phyloP scores from a whole-genome alignment of 2,113 vertebrate species.

The Sturnus vulgaris region DNA sequence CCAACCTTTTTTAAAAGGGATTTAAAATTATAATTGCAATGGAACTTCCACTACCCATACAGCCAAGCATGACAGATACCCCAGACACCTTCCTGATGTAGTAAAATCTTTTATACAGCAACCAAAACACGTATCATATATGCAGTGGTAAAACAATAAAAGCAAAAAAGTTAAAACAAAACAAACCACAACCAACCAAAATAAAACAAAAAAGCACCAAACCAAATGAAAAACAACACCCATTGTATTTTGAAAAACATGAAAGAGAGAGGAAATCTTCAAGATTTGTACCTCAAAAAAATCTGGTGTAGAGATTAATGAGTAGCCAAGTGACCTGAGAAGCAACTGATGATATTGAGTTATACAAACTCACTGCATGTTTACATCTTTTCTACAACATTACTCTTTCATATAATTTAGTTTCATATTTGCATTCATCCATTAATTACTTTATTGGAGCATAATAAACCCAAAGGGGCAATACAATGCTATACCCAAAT shows the following conservation, averaged over 20 bases:
- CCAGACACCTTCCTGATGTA: not conserved
- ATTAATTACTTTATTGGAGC: not conserved
- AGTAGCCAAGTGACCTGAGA: not conserved
- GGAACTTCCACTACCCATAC: not conserved
- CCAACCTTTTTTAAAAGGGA: not conserved
- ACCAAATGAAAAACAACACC: not conserved
- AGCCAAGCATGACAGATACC: not conserved
- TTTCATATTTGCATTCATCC: not conserved
- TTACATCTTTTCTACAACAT: not conserved
- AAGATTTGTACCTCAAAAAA: not conserved
- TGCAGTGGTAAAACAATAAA: not conserved
- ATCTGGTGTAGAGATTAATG: not conserved
- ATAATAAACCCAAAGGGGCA: not conserved
- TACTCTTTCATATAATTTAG: not conserved
- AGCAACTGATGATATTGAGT: not conserved
- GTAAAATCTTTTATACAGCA: not conserved
- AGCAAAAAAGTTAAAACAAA: not conserved
- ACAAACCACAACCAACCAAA: not conserved
- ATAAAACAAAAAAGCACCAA: not conserved
- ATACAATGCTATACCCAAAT: not conserved
- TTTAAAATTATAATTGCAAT: not conserved
- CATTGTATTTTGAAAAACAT: not conserved
- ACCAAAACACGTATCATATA: not conserved
- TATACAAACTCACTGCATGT: accelerated
- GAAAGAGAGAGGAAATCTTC: not conserved